phyloP scores from a whole-genome alignment of 2,113 vertebrate genomes.

The Atractosteus spatula region DNA sequence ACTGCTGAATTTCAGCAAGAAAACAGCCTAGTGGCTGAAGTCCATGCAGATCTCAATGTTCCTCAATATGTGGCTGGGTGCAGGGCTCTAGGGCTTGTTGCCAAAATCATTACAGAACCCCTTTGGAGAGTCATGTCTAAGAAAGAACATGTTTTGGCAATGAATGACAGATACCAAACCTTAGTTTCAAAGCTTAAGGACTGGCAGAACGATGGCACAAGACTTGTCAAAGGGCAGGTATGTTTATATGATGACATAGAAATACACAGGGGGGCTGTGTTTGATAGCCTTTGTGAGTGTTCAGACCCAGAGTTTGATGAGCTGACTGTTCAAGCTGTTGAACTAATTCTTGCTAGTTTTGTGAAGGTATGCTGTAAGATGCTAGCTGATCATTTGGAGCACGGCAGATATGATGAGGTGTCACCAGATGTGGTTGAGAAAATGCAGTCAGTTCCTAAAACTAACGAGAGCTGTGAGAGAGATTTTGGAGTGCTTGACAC shows the following conservation, averaged over 20 bases:
- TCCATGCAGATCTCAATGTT: background rate
- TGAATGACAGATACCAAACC: background rate
- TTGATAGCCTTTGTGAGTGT: background rate
- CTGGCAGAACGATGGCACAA: background rate
- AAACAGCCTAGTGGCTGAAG: background rate
- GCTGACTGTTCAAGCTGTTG: background rate
- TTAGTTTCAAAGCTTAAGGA: background rate
- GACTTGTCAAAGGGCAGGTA: background rate
- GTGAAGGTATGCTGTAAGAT: background rate
- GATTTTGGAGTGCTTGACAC: background rate
- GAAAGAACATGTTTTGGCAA: background rate
- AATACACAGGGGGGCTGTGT: background rate
- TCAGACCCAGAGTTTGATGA: background rate
- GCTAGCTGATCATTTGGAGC: slow-evolving; percentile 4
- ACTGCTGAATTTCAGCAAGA: background rate
- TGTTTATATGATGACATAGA: background rate
- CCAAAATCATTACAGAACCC: background rate
- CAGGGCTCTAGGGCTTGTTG: background rate
- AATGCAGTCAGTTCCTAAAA: background rate
- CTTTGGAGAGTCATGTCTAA: background rate
- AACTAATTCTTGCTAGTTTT: background rate
- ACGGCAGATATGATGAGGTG: background rate
- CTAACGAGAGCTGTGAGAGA: background rate
- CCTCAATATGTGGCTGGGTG: background rate
- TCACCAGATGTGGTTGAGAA: background rate